These are phyloP conservation scores for Sebastes steindachneri DNA, from an alignment of 2,797 vertebrate species.

Conservation along the genomic window DNA sequence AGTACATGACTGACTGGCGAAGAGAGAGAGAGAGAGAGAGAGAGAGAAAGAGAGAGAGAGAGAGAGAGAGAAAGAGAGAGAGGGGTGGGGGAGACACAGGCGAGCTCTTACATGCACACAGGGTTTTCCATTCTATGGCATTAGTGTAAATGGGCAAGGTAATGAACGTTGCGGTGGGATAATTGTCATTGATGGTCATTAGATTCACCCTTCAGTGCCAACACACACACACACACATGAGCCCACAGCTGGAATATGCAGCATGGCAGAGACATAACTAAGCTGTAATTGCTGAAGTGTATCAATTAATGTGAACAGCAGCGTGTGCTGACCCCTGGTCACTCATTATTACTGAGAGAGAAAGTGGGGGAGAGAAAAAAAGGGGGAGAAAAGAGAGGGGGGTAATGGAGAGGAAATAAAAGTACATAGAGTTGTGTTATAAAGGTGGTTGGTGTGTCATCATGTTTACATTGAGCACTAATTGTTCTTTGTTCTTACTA, in stretches of 20 bases:
- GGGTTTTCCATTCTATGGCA: slow-evolving; percentile 60
- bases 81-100: slow-evolving; percentile 5
- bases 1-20: slow-evolving; percentile 77
- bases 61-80: background rate
- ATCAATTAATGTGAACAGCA: slow-evolving; percentile 80
- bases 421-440: background rate
- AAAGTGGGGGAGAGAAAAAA: background rate
- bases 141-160: slow-evolving; percentile 70
- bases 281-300: slow-evolving; percentile 81
- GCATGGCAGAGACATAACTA: slow-evolving; percentile 78
- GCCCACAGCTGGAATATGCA: slow-evolving; percentile 66
- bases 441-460: background rate
- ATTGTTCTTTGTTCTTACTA: background rate
- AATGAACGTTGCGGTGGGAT: slow-evolving; percentile 73
- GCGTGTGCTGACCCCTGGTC: slow-evolving; percentile 73
- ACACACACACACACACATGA: background rate
- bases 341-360: slow-evolving; percentile 39
- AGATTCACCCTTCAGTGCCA: slow-evolving; percentile 72
- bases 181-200: slow-evolving; percentile 83
- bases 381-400: background rate
- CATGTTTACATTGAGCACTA: background rate
- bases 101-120: slow-evolving; percentile 49
- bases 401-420: background rate
- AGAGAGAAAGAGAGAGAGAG: background rate
- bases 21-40: slow-evolving; percentile 9